Conservation (phyloP, 2,797 vertebrate genomes). For the Austrolebias charrua region DNA sequence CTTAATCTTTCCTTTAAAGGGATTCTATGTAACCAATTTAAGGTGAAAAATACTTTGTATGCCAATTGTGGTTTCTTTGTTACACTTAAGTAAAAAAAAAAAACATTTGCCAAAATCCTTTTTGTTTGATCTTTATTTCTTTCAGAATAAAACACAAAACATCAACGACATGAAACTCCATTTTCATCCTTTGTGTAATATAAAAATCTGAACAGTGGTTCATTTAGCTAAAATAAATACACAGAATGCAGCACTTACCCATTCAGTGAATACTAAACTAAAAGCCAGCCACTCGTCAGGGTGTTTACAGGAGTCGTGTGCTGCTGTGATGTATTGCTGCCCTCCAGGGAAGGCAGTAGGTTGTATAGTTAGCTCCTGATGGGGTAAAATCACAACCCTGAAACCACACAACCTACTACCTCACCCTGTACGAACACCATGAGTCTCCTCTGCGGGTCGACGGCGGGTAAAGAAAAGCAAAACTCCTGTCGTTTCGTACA, state of each 20-base stretch:
- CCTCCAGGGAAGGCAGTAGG: conserved; percentile 89
- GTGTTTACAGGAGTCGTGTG: not conserved
- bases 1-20: not conserved
- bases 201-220: conserved; percentile 1
- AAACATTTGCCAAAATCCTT: conserved; percentile 11
- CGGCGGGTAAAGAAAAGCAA: too few species aligned
- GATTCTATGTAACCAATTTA: conserved; percentile 21
- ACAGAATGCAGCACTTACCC: conserved; percentile 26
- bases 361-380: conserved; percentile 86
- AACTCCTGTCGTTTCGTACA: too few species aligned
- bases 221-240: not conserved
- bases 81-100: conserved; percentile 12
- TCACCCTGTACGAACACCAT: conserved; percentile 88
- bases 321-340: conserved; percentile 73
- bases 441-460: conserved; percentile 21
- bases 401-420: conserved; percentile 99
- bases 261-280: conserved; percentile 5
- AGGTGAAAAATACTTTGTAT: conserved; percentile 11
- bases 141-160: conserved; percentile 27
- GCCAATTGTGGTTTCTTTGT: not conserved
- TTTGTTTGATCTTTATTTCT: conserved; percentile 48
- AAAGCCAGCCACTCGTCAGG: not conserved
- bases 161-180: not conserved
- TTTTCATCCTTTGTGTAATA: too few species aligned
- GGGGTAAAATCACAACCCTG: conserved; percentile 98